A percentile compares a stretch with the other conserved stretches of the same genome.
phyloP scores from a whole-genome alignment of 2,113 vertebrate species.

The Barbus barbus region DNA sequence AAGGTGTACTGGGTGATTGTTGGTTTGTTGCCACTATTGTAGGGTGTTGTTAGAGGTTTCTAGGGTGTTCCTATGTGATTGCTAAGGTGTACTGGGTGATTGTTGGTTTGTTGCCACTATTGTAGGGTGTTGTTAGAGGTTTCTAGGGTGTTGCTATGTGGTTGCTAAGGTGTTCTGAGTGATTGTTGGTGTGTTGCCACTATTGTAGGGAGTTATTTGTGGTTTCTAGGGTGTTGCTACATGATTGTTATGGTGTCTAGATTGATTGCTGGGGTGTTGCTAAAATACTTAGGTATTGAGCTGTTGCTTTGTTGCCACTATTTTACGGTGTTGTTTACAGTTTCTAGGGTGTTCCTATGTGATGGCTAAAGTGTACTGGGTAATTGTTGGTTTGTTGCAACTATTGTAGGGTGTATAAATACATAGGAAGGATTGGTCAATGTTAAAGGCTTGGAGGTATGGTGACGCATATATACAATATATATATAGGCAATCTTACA shows the following conservation, averaged over 20 bases:
- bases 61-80: not conserved
- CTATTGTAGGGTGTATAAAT: constrained; percentile 1
- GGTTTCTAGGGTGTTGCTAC: too few relatives aligned
- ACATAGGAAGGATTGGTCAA: constrained; percentile 32
- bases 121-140: not conserved
- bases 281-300: not conserved
- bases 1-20: too few relatives aligned
- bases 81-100: not conserved
- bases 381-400: not conserved
- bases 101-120: not conserved
- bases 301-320: not conserved
- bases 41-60: not conserved
- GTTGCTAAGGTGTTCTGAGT: not conserved
- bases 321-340: not conserved
- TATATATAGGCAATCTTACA: not conserved
- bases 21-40: not conserved
- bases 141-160: not conserved
- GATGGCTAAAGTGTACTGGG: too few relatives aligned
- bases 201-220: too few relatives aligned
- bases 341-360: too few relatives aligned
- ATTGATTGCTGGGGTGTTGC: not conserved
- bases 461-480: not conserved
- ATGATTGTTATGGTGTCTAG: not conserved
- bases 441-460: constrained; percentile 35
- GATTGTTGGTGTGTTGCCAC: not conserved